A percentile compares a stretch with the other conserved stretches of the same genome.
Evolutionary conservation across 2,113 vertebrate genomes (phyloP).

Genomic region (Callionymus lyra): DNA sequence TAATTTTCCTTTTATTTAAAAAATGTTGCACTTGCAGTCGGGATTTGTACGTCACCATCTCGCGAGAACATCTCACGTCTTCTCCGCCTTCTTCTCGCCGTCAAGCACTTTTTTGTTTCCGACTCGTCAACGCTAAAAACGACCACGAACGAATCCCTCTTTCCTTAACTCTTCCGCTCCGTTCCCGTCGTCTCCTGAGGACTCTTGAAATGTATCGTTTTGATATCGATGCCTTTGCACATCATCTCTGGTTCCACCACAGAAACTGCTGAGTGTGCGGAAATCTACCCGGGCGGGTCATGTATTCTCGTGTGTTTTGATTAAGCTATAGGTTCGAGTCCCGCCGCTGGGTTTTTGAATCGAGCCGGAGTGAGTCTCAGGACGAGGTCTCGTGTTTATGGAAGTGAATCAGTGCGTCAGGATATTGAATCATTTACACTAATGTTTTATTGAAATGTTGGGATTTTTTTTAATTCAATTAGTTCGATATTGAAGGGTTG

Average conservation of each 20-base stretch:
- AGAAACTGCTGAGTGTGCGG: conserved; percentile 19
- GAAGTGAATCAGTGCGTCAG: too few species aligned
- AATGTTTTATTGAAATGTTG: too few species aligned
- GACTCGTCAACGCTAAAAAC: too few species aligned
- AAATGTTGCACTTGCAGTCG: neutral
- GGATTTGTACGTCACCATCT: too few species aligned
- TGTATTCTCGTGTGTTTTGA: conserved; percentile 63
- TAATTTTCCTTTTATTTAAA: neutral
- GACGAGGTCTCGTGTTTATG: too few species aligned
- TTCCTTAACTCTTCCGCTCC: neutral
- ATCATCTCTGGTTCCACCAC: conserved; percentile 37
- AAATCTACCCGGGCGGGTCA: conserved; percentile 9
- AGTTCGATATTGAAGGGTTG: too few species aligned
- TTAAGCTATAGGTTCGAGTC: conserved; percentile 52
- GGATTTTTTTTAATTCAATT: too few species aligned
- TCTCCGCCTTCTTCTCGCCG: neutral
- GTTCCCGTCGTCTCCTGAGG: conserved; percentile 24
- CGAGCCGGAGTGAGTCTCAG: too few species aligned
- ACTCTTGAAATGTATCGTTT: conserved; percentile 39
- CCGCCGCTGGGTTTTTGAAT: conserved; percentile 39
- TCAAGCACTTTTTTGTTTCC: conserved; percentile 14
- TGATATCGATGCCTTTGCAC: conserved; percentile 55
- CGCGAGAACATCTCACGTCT: conserved; percentile 1
- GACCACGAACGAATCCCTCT: too few species aligned
- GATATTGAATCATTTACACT: too few species aligned